Conservation (phyloP, 92 coral and sea anemone species). For the Phymanthus crucifer region DNA sequence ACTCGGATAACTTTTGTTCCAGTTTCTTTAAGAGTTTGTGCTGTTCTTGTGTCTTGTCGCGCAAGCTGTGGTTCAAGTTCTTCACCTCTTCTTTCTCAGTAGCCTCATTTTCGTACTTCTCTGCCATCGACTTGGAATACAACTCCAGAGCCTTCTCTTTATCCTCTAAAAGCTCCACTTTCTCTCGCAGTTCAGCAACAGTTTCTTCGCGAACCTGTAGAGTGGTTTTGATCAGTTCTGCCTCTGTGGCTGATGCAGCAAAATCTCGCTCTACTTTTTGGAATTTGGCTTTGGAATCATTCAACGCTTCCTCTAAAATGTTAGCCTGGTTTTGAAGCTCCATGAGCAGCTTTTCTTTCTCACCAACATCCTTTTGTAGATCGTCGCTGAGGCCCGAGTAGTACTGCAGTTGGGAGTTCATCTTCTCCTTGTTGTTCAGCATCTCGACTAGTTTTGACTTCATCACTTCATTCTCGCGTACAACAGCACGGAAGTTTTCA, state of each 20-base stretch:
- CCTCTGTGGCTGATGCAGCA: slow-evolving; percentile 49
- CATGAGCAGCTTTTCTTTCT: slow-evolving; percentile 45
- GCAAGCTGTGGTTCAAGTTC: slow-evolving; percentile 41
- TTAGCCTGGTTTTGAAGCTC: slow-evolving; percentile 49
- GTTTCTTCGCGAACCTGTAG: slow-evolving; percentile 65
- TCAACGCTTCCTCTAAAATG: slow-evolving; percentile 50
- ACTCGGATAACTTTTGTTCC: slow-evolving; percentile 51
- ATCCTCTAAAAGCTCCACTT: slow-evolving; percentile 71
- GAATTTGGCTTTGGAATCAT: slow-evolving; percentile 41
- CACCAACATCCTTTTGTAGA: slow-evolving; percentile 58
- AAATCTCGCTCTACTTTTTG: slow-evolving; percentile 42
- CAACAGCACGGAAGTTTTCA: slow-evolving; percentile 79
- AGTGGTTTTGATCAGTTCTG: slow-evolving; percentile 48
- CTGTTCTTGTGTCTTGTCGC: slow-evolving; percentile 48
- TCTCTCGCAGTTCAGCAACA: slow-evolving; percentile 58
- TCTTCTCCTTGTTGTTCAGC: slow-evolving; percentile 55
- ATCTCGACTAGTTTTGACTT: slow-evolving; percentile 54
- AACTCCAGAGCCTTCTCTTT: slow-evolving; percentile 72
- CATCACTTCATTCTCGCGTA: slow-evolving; percentile 68
- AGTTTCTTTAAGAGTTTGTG: slow-evolving; percentile 38
- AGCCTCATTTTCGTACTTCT: slow-evolving; percentile 65
- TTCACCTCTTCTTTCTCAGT: slow-evolving; percentile 53
- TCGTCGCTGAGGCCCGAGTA: slow-evolving; percentile 49
- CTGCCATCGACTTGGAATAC: slow-evolving; percentile 77
- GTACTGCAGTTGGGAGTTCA: slow-evolving; percentile 58